phyloP scores from a whole-genome alignment of 2,113 vertebrate species.

The Guaruba guarouba region DNA sequence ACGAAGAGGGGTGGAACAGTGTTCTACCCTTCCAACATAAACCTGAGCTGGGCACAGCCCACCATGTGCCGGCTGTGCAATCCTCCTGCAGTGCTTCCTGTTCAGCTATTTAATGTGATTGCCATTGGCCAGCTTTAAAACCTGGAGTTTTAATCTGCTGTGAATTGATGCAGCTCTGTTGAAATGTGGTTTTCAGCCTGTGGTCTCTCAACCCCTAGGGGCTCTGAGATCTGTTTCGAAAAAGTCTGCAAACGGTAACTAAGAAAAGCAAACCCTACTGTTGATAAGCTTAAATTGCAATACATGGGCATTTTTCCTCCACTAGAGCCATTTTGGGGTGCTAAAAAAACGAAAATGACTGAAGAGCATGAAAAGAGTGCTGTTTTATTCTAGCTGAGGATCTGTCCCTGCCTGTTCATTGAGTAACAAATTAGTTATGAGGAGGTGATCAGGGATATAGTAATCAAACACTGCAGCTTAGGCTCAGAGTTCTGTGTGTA shows the following conservation, averaged over 20 bases:
- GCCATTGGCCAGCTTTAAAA: slow-evolving; percentile 24
- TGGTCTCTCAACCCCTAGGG: neutral
- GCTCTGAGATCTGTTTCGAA: neutral
- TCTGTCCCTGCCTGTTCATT: neutral
- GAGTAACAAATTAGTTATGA: neutral
- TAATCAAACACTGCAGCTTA: neutral
- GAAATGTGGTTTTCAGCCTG: neutral
- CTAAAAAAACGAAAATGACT: neutral
- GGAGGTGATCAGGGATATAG: neutral
- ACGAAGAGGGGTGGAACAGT: neutral
- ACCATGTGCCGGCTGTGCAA: fast-evolving
- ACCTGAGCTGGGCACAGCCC: neutral
- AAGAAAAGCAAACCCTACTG: neutral
- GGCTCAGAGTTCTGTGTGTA: neutral
- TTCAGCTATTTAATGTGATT: slow-evolving; percentile 18
- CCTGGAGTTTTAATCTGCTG: neutral
- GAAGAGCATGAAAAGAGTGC: neutral
- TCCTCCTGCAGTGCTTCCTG: neutral
- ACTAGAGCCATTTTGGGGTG: neutral
- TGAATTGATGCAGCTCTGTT: neutral
- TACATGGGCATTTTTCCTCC: neutral
- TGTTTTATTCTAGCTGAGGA: neutral
- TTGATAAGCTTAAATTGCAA: neutral
- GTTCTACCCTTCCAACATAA: slow-evolving; percentile 27
- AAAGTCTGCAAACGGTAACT: neutral